Evolutionary conservation across 2,113 vertebrate species (phyloP), one percentile per base, ranked within the genome.

Genomic region (Myotis yumanensis): DNA sequence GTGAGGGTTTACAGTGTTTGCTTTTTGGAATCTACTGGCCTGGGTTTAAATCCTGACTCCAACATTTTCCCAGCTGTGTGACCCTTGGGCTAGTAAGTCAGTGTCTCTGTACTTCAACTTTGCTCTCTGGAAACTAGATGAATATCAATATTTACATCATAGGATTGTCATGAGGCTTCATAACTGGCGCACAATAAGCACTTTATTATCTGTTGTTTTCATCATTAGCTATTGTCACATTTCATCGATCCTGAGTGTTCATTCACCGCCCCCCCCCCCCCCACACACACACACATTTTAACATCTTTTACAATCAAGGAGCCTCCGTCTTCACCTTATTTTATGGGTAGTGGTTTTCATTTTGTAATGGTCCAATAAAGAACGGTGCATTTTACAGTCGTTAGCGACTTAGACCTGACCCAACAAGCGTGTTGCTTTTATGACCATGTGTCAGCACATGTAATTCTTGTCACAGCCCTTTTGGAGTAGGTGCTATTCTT

Each of bases 101-200:
- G 16, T 20, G 22, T 85, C 43, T 69, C 94, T 62, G 18, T 32
- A 32, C 48, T 48, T 79, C 37, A 28, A 22, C 52, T 23, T 68
- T 62, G 81, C 59, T 28, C n/a, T 72, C 68, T 89, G 80, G 87
- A 89, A 93, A 86, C 35, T 10, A 37, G 84, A 48, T 62, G 35
- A n/a, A 46, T 43, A 35, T 10, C 35, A 25, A 11, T 28, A 5
- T 51, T 66, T 82, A 9, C 37, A n/a, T 87, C 28, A 8, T 32
- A 76, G 5, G 23, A 6, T 25, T 76, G 28, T 72, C 79, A 18
- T 17, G 46, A 57, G 17, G 40, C 17, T 30, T 40, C 40, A 22
- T 18, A 46, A 51, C 71, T 76, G n/a, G 77, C 62, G 37, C 35
- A 46, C 28, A 25, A 48, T 20, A 52, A 23, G 25, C 25, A 48